Percentiles rank a stretch among this genome's conserved stretches.
Evolutionary conservation across 2,888 invertebrate genomes (phyloP).

Genomic region (Neoascia interrupta): DNA sequence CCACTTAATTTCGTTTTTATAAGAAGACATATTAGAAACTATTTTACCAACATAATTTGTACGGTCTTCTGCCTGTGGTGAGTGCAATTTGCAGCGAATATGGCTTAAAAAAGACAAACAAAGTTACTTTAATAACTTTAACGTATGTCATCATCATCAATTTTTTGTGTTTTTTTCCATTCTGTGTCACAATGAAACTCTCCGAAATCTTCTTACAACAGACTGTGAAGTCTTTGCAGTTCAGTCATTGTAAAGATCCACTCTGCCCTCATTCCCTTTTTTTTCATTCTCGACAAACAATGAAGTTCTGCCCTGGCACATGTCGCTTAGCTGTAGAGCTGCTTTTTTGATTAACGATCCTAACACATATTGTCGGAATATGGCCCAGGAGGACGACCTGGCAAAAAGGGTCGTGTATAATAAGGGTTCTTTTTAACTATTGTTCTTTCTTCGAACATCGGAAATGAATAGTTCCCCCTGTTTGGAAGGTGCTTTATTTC

Average conservation of each 20-base stretch:
- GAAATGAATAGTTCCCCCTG: background rate
- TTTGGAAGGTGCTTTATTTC: background rate
- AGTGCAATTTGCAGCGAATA: too few relatives aligned
- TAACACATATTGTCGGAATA: slow-evolving; percentile 21
- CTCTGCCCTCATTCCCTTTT: slow-evolving; percentile 15
- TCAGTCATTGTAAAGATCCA: slow-evolving; percentile 17
- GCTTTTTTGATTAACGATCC: slow-evolving; percentile 36
- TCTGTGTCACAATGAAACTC: background rate
- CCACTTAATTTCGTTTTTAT: too few relatives aligned
- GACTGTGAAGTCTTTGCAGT: background rate
- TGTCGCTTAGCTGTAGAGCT: slow-evolving; percentile 1
- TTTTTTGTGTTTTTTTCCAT: background rate
- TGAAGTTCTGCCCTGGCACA: slow-evolving; percentile 11
- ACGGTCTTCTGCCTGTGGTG: too few relatives aligned
- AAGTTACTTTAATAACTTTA: too few relatives aligned
- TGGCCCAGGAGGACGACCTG: background rate
- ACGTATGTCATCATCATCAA: too few relatives aligned
- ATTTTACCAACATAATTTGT: too few relatives aligned
- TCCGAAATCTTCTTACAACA: background rate
- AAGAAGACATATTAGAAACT: too few relatives aligned
- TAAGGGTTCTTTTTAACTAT: slow-evolving; percentile 11
- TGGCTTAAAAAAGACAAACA: too few relatives aligned
- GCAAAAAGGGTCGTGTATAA: slow-evolving; percentile 16
- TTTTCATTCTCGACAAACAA: slow-evolving; percentile 22
- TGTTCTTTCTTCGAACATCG: slow-evolving; percentile 19